Evolutionary conservation across 2,797 vertebrate genomes (phyloP), one percentile per base, ranked within the genome.

Genomic region (Knipowitschia caucasica): DNA sequence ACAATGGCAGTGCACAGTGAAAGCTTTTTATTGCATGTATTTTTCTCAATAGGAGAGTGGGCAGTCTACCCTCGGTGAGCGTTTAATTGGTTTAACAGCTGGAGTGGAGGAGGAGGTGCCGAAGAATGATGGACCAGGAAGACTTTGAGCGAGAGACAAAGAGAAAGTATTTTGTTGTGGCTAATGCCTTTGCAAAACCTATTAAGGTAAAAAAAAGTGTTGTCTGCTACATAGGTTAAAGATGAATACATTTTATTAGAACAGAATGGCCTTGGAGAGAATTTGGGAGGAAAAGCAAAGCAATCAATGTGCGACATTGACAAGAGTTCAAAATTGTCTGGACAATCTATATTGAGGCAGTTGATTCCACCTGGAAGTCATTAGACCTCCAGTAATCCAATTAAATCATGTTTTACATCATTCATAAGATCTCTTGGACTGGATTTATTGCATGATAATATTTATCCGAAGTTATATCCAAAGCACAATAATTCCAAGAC

Each of bases 41-140:
- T 85, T 82, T 82, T 84, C 82, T 82, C 75, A 78, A 85, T 77
- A 80, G 81, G 85, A 84, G 82, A 84, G 80, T 86, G 85, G 84
- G 86, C 83, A 80, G 83, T 82, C 80, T 77, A 82, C 76, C 78
- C 79, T 86, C 78, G 79, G 69, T 77, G 82, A 82, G 74, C 78
- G 76, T 84, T 85, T 84, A 84, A 86, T 86, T 84, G 86, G 76
- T 86, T 84, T 86, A 85, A 85, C 83, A 85, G 83, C 82, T 83
- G 84, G 84, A 82, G 72, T 78, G 65, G 65, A 77, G 54, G 59
- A 68, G 64, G 59, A 71, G 58, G 66, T 62, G 49, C 46, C 44
- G 29, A 12, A 24, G 18, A n/a, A 31, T 6, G 12, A 30, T 52
- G 3, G 25, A 49, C 24, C 36, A 33, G 31, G 18, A 35, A 26